Percentiles rank a stretch among this genome's conserved stretches.
phyloP scores from a whole-genome alignment of 1,140 invertebrate species.

The Anadara kagoshimensis region DNA sequence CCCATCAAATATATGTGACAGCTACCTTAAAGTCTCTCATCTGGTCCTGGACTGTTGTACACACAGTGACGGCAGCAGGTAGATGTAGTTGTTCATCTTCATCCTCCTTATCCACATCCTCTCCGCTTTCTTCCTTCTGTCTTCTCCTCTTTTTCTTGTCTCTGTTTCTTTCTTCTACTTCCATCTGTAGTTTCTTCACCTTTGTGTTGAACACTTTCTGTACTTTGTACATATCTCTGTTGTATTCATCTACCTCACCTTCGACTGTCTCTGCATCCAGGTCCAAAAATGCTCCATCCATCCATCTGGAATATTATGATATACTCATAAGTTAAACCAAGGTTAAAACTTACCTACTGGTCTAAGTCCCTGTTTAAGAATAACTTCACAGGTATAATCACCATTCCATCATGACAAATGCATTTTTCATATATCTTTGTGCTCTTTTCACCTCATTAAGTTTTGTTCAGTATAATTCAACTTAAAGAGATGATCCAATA shows the following conservation, averaged over 20 bases:
- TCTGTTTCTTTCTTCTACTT: conserved; percentile 67
- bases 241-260: conserved; percentile 70
- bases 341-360: no score
- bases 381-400: no score
- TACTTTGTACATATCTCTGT: conserved; percentile 82
- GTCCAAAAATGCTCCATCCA: conserved; percentile 92
- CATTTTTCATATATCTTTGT: no score
- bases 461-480: no score
- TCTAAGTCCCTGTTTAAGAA: no score
- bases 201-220: conserved; percentile 88
- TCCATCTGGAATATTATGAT: conserved; percentile 77
- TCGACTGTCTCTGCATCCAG: conserved; percentile 78
- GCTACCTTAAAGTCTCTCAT: conserved; percentile 86
- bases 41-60: conserved; percentile 76
- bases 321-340: no score
- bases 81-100: conserved; percentile 62
- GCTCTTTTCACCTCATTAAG: no score
- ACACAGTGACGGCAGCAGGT: conserved; percentile 67
- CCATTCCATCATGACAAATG: no score
- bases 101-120: conserved; percentile 69
- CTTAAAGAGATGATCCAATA: no score
- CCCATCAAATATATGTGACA: not conserved
- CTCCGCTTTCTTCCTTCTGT: conserved; percentile 79
- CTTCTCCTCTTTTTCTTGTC: conserved; percentile 68
- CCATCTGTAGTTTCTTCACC: conserved; percentile 73